Evolutionary conservation across 2,888 invertebrate species (phyloP), one percentile per base, ranked within the genome.

Genomic region (Sinopyrophorus schimmeli): DNA sequence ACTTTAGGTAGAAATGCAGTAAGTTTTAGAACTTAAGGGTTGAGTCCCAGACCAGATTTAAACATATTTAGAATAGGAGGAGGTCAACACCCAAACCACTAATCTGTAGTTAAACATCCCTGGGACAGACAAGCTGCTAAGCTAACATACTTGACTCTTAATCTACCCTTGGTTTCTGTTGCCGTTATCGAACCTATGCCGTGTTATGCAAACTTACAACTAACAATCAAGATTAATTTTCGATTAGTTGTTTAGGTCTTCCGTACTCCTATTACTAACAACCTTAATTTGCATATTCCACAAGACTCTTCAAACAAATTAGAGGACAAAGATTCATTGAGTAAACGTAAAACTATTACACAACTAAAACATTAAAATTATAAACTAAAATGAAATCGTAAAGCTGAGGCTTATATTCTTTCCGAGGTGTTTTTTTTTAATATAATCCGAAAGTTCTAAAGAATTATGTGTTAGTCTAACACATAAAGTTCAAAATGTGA

Each of bases 101-200:
- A 63, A 63, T 63, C 64, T 59, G 47, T 57, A 57, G 57, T 61
- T 61, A 63, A 64, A 63, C 63, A 62, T 60, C 58, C 59, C 56
- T 58, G 56, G 57, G 61, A 57, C 55, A 62, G 63, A 63, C 65
- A 61, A 65, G 63, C 65, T 63, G 63, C 60, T 63, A 65, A 65
- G 62, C 65, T 55, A 65, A 64, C 63, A 64, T 57, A 64, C 61
- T 63, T 61, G 59, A 56, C 53, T 62, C 59, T 58, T 63, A 64
- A 64, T 63, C 64, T 63, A 54, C 57, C 58, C 61, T 57, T 41
- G 51, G 61, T 59, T 56, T 62, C 54, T 42, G 54, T 55, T 56
- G 34, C 37, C 28, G 52, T 47, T 52, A 52, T 52, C 54, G 59
- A 56, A 59, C 53, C 54, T 55, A 58, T 52, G 57, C 59, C 52